phyloP scores from a whole-genome alignment of 2,113 vertebrate species.

The Hiodon alosoides region DNA sequence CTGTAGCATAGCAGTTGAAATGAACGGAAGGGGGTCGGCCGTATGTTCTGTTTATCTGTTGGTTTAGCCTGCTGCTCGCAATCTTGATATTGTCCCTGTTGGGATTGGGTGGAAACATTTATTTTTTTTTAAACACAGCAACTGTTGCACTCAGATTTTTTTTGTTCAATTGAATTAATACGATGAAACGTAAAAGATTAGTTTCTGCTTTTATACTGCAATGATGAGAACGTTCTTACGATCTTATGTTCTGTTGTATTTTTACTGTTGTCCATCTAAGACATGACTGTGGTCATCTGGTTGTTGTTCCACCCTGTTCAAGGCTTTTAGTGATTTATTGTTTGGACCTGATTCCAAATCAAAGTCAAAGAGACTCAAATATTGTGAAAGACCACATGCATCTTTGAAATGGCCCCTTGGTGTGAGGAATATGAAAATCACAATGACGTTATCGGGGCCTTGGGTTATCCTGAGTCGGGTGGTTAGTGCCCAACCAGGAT shows the following conservation, averaged over 20 bases:
- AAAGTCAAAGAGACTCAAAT: too few relatives aligned
- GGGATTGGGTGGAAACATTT: constrained; percentile 37
- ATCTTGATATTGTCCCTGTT: constrained; percentile 27
- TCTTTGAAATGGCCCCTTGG: too few relatives aligned
- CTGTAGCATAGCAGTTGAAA: constrained; percentile 27
- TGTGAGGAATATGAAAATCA: too few relatives aligned
- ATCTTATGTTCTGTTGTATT: constrained; percentile 11
- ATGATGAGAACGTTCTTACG: constrained; percentile 21
- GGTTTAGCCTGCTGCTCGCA: constrained; percentile 9
- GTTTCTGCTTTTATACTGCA: not conserved
- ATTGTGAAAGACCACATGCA: too few relatives aligned
- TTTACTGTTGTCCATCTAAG: too few relatives aligned
- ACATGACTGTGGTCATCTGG: too few relatives aligned
- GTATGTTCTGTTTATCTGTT: constrained; percentile 29
- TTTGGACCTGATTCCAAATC: too few relatives aligned
- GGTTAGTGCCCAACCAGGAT: too few relatives aligned
- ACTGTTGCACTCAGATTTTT: constrained; percentile 17
- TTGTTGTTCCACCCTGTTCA: too few relatives aligned
- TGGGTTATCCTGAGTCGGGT: too few relatives aligned
- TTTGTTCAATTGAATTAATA: constrained; percentile 50
- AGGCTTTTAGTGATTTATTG: too few relatives aligned
- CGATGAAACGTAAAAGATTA: constrained; percentile 44
- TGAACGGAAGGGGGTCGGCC: not conserved
- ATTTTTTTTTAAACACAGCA: constrained; percentile 15
- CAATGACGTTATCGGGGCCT: too few relatives aligned